Conservation (phyloP, 2,888 invertebrate species). For the Zeuzera pyrina region DNA sequence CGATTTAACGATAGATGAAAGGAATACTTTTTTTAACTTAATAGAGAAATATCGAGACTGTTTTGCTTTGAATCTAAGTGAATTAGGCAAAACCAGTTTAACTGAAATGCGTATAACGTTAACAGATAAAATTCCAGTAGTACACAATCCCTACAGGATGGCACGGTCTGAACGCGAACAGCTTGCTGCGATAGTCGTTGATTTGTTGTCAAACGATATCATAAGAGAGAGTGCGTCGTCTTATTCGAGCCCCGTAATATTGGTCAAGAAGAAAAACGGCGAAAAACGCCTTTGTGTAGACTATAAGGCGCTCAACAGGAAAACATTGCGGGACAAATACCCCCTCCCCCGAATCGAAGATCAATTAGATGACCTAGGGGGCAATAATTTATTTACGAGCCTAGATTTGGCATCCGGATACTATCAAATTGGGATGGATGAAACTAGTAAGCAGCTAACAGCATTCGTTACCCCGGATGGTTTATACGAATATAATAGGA, state of each 20-base stretch:
- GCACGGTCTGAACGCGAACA: background rate
- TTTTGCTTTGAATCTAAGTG: background rate
- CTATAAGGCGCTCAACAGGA: constrained; percentile 13
- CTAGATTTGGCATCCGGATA: constrained; percentile 19
- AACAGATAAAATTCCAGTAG: background rate
- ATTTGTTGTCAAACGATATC: background rate
- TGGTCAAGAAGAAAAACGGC: constrained; percentile 12
- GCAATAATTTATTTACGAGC: constrained; percentile 12
- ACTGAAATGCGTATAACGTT: background rate
- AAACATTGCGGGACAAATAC: constrained; percentile 13
- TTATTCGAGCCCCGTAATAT: constrained; percentile 11
- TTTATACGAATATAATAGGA: constrained; percentile 15
- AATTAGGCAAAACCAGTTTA: background rate
- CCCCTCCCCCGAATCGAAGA: constrained; percentile 17
- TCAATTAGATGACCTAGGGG: constrained; percentile 16
- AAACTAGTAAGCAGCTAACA: constrained; percentile 14
- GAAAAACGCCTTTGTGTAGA: constrained; percentile 17
- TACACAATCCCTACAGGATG: background rate
- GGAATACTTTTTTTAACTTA: background rate
- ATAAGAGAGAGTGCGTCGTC: constrained; percentile 8
- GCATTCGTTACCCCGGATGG: constrained; percentile 22
- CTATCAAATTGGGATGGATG: constrained; percentile 22
- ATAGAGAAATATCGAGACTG: background rate
- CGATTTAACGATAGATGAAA: background rate
- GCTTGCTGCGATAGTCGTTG: background rate